A percentile compares a stretch with the other conserved stretches of the same genome.
These are phyloP conservation scores for Furcula furcula DNA, from an alignment of 2,888 invertebrate species.

Conservation along the genomic window DNA sequence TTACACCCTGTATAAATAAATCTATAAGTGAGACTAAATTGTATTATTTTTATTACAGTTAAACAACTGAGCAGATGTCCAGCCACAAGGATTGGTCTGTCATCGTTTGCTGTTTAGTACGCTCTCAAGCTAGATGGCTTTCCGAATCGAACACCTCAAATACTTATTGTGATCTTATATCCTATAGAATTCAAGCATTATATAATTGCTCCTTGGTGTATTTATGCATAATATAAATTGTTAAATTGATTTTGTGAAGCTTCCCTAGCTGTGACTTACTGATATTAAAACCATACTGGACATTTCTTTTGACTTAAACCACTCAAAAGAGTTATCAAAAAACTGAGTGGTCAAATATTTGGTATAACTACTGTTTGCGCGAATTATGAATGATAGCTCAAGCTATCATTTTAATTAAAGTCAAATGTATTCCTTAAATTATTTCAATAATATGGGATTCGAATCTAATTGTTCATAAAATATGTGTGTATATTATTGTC, in stretches of 20 bases:
- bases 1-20: too few species aligned
- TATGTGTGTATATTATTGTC: neutral
- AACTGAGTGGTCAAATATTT: too few species aligned
- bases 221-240: constrained; percentile 35
- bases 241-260: constrained; percentile 32
- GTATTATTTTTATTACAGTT: constrained; percentile 48
- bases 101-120: constrained; percentile 37
- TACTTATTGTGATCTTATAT: constrained; percentile 20
- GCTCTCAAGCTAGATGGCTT: constrained; percentile 51
- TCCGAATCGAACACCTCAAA: constrained; percentile 31
- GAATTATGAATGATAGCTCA: constrained; percentile 11
- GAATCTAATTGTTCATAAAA: constrained; percentile 3
- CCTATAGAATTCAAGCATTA: constrained; percentile 21
- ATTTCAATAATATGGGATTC: constrained; percentile 20
- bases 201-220: constrained; percentile 20
- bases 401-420: constrained; percentile 30
- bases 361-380: constrained; percentile 4
- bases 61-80: constrained; percentile 40
- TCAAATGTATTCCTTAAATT: constrained; percentile 31
- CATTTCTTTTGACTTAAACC: neutral
- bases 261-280: constrained; percentile 34
- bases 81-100: constrained; percentile 19
- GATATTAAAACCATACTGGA: neutral
- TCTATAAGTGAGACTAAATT: too few species aligned
- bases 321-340: too few species aligned